A percentile compares a stretch with the other conserved stretches of the same genome.
Conservation (phyloP, 2,888 invertebrate species). For the Nebria salina region DNA sequence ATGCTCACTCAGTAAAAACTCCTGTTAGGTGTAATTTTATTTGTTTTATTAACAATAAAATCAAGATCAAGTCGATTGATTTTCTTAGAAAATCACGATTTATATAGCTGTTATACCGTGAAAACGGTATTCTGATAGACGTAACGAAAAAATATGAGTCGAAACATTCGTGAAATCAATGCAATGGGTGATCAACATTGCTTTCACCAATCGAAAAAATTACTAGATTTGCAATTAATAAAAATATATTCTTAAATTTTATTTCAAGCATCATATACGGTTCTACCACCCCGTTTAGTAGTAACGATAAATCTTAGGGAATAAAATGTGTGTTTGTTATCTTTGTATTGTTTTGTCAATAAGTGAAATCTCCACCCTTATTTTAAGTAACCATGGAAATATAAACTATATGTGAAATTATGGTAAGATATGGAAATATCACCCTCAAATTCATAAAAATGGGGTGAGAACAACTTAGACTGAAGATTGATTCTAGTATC, state of each 20-base stretch:
- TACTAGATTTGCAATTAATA: background rate
- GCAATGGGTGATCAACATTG: background rate
- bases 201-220: background rate
- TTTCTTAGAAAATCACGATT: background rate
- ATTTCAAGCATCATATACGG: no score
- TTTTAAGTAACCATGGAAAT: background rate
- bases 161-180: background rate
- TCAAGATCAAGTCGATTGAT: background rate
- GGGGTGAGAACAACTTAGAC: no score
- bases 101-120: background rate
- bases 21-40: background rate
- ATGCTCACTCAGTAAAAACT: constrained; percentile 43
- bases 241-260: no score
- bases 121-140: background rate
- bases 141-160: background rate
- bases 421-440: background rate
- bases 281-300: no score
- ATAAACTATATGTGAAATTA: background rate
- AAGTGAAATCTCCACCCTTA: background rate
- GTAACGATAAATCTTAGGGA: no score
- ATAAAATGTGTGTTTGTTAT: no score
- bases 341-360: background rate
- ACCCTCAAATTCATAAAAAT: no score
- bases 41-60: background rate
- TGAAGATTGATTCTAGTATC: no score